phyloP scores from a whole-genome alignment of 2,888 invertebrate species.

The Drepana falcataria region DNA sequence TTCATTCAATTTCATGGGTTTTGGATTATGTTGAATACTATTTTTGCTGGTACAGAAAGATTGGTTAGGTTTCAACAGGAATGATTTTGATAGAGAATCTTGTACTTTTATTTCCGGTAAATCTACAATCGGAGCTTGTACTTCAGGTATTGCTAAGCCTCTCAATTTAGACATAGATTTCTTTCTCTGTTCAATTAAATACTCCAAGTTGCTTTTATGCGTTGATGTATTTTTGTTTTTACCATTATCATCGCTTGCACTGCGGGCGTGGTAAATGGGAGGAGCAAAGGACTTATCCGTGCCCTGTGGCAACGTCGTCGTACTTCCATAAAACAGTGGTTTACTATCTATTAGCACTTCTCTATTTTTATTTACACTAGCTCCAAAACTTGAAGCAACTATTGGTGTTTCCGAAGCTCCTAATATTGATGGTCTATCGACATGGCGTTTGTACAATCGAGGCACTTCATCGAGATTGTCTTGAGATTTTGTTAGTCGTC shows the following conservation, averaged over 20 bases:
- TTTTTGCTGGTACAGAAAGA: slow-evolving; percentile 43
- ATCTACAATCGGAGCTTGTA: slow-evolving; percentile 82
- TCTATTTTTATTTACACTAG: slow-evolving; percentile 26
- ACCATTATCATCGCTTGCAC: slow-evolving; percentile 64
- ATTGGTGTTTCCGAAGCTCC: slow-evolving; percentile 68
- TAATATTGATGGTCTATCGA: slow-evolving; percentile 68
- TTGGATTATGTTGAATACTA: slow-evolving; percentile 43
- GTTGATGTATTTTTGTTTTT: slow-evolving; percentile 56
- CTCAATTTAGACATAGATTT: slow-evolving; percentile 90
- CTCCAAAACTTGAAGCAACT: slow-evolving; percentile 35
- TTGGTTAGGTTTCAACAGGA: slow-evolving; percentile 56
- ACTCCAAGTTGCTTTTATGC: slow-evolving; percentile 83
- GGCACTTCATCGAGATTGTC: slow-evolving; percentile 76
- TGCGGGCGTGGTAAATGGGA: slow-evolving; percentile 58
- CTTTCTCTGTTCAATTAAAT: slow-evolving; percentile 88
- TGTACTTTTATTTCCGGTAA: slow-evolving; percentile 90
- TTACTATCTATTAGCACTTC: slow-evolving; percentile 44
- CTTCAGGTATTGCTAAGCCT: slow-evolving; percentile 93
- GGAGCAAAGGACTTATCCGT: slow-evolving; percentile 46
- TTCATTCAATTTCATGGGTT: slow-evolving; percentile 51
- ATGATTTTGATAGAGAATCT: slow-evolving; percentile 73
- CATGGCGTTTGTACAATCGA: slow-evolving; percentile 50
- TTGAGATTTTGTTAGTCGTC: slow-evolving; percentile 69
- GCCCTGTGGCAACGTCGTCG: slow-evolving; percentile 53
- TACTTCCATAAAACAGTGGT: slow-evolving; percentile 70